These are phyloP conservation scores for Salpingus planirostris DNA, from an alignment of 2,888 invertebrate genomes.

Conservation along the genomic window DNA sequence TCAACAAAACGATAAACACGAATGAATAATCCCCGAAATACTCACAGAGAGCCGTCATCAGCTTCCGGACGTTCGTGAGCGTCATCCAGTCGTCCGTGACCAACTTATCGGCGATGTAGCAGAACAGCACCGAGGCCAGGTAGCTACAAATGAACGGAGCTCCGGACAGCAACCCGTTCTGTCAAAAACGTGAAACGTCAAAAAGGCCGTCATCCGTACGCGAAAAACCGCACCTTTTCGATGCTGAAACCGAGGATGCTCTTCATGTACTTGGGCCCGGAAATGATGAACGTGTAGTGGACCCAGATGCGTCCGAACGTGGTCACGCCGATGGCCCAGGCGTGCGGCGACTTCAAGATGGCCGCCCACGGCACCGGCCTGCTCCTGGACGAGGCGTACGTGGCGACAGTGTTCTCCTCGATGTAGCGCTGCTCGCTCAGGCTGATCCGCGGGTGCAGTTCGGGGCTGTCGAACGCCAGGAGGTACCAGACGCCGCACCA, in stretches of 20 bases:
- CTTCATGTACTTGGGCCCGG: constrained; percentile 64
- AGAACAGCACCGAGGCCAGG: constrained; percentile 59
- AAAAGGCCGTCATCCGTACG: neutral
- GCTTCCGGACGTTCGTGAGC: constrained; percentile 55
- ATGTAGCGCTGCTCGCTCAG: constrained; percentile 57
- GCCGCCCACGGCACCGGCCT: constrained; percentile 55
- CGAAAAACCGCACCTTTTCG: constrained; percentile 46
- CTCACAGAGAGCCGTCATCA: constrained; percentile 54
- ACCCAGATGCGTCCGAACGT: constrained; percentile 70
- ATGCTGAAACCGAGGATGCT: constrained; percentile 59
- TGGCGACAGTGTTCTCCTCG: constrained; percentile 49
- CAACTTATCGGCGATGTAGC: constrained; percentile 57
- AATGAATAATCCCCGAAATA: too few species aligned
- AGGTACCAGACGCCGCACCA: constrained; percentile 65
- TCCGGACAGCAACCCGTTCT: constrained; percentile 60
- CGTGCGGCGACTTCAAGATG: constrained; percentile 55
- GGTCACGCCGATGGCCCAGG: constrained; percentile 63
- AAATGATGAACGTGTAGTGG: constrained; percentile 62
- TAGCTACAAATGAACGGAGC: constrained; percentile 63
- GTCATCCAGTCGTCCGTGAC: constrained; percentile 50
- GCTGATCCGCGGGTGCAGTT: constrained; percentile 58
- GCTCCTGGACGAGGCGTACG: constrained; percentile 41
- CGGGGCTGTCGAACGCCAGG: constrained; percentile 59
- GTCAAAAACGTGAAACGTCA: constrained; percentile 23
- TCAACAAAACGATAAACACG: too few species aligned